Percentiles rank a stretch among this genome's conserved stretches.
Conservation (phyloP, 2,888 invertebrate species). For the Apamea crenata region DNA sequence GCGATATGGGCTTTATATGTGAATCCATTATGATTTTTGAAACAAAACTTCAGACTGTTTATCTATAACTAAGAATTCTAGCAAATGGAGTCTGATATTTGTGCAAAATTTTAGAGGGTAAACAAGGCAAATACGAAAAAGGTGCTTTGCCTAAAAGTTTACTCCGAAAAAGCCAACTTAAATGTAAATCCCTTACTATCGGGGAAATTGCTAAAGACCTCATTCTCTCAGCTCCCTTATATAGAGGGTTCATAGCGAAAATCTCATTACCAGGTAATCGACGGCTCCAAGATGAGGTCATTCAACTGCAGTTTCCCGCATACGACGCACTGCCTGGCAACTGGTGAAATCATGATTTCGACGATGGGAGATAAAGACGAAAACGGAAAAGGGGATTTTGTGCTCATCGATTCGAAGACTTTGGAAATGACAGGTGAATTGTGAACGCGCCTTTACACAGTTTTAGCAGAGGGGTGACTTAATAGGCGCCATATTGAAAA, state of each 20-base stretch:
- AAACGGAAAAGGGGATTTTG: slow-evolving; percentile 96
- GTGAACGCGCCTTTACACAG: slow-evolving; percentile 58
- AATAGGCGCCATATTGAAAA: slow-evolving; percentile 40
- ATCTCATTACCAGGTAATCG: slow-evolving; percentile 92
- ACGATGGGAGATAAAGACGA: slow-evolving; percentile 97
- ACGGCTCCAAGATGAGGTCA: slow-evolving; percentile 94
- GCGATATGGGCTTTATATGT: background rate
- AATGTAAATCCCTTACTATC: slow-evolving; percentile 68
- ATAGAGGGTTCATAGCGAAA: slow-evolving; percentile 79
- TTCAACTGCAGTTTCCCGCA: slow-evolving; percentile 96
- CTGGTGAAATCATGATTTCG: slow-evolving; percentile 98
- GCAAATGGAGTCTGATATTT: slow-evolving; percentile 31
- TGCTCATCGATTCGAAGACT: slow-evolving; percentile 95
- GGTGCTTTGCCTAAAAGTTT: slow-evolving; percentile 49
- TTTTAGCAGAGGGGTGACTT: slow-evolving; percentile 59
- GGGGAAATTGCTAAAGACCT: slow-evolving; percentile 67
- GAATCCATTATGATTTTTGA: background rate
- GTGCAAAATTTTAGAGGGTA: slow-evolving; percentile 21
- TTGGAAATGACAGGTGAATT: slow-evolving; percentile 93
- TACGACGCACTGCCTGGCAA: slow-evolving; percentile 97
- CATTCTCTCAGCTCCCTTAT: slow-evolving; percentile 67
- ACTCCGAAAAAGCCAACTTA: slow-evolving; percentile 59
- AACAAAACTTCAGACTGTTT: background rate
- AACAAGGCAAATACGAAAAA: slow-evolving; percentile 44
- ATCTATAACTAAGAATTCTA: slow-evolving; percentile 11